Percentiles rank a stretch among this genome's conserved stretches.
These are phyloP conservation scores for Microcebus ravelobensis DNA, from an alignment of 2,113 vertebrate genomes.

Conservation along the genomic window DNA sequence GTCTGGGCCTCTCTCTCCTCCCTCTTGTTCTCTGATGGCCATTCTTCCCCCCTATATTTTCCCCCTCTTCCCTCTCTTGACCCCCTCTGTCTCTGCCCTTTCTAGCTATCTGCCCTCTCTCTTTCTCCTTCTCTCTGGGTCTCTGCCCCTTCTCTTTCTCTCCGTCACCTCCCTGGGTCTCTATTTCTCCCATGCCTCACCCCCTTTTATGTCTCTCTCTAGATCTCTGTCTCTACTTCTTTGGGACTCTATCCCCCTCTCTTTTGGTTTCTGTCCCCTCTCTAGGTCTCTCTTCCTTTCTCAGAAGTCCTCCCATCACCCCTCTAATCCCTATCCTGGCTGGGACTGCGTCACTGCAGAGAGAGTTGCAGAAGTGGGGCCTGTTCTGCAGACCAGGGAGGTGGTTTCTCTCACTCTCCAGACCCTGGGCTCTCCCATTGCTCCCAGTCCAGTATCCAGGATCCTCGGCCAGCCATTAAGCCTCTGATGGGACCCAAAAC, in stretches of 20 bases:
- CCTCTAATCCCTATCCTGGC: conserved; percentile 6
- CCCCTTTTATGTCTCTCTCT: not conserved
- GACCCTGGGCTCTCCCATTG: not conserved
- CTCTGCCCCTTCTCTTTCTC: not conserved
- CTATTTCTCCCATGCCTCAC: not conserved
- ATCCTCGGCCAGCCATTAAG: not conserved
- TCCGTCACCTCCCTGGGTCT: not conserved
- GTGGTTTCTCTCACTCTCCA: not conserved
- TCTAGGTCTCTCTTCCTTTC: not conserved
- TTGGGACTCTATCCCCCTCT: not conserved
- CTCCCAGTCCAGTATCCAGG: not conserved
- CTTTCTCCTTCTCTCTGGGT: not conserved
- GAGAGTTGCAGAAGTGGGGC: not conserved
- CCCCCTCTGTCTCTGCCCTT: not conserved
- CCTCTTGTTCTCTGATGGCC: not conserved
- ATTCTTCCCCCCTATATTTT: not conserved
- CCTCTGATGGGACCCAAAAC: not conserved
- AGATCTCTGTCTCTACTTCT: not conserved
- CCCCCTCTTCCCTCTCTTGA: not conserved
- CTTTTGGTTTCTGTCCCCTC: not conserved
- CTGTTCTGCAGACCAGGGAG: conserved; percentile 13
- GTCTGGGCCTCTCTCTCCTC: not conserved
- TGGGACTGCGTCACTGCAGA: conserved; percentile 60
- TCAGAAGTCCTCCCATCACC: not conserved
- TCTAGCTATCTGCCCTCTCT: not conserved